A percentile compares a stretch with the other conserved stretches of the same genome.
Evolutionary conservation across 2,797 vertebrate genomes (phyloP).

Genomic region (Spheniscus humboldti): DNA sequence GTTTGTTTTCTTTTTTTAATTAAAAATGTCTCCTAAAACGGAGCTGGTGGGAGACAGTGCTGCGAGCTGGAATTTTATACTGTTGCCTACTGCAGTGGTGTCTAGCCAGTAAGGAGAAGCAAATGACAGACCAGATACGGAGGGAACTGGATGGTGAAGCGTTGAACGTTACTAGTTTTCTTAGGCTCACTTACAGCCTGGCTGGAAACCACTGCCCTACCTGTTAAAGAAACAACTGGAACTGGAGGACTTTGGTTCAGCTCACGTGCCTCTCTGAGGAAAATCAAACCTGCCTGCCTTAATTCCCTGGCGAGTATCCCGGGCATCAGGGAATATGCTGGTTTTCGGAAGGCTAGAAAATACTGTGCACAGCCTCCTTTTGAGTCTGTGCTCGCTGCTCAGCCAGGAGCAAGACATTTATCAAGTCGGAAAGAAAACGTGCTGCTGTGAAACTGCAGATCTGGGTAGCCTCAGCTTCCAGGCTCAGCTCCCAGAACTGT

Average conservation of each 20-base stretch:
- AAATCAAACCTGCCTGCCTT: neutral
- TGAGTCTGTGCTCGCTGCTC: neutral
- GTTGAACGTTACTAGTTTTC: neutral
- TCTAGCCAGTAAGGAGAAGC: neutral
- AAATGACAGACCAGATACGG: neutral
- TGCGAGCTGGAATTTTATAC: neutral
- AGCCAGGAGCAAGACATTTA: neutral
- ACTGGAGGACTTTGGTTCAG: neutral
- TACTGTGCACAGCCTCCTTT: neutral
- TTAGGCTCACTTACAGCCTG: neutral
- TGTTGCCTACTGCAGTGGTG: neutral
- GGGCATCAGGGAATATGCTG: neutral
- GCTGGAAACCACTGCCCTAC: neutral
- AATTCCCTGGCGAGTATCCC: neutral
- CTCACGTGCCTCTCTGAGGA: neutral
- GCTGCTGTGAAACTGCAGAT: neutral
- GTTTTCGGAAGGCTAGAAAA: neutral
- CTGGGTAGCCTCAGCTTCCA: neutral
- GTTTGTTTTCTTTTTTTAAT: neutral
- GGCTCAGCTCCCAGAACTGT: neutral
- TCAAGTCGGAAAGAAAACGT: neutral
- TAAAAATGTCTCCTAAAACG: neutral
- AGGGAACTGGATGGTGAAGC: neutral
- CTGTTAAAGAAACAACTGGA: neutral
- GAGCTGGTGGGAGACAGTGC: neutral